Base-by-base conservation (phyloP, 2,797 vertebrate species). In the Coracias cyanogaster region DNA sequence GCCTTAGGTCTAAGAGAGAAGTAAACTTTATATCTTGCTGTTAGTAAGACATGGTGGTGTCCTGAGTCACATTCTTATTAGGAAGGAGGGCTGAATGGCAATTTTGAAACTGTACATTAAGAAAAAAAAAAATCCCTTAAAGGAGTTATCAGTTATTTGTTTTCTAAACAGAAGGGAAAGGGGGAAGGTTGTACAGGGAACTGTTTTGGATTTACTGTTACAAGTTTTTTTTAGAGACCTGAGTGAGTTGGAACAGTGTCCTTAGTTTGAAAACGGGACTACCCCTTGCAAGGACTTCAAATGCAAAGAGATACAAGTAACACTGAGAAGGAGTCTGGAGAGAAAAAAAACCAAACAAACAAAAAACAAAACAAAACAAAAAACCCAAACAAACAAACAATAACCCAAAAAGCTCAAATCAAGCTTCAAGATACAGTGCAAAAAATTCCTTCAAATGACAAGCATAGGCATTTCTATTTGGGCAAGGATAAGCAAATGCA, bases 391-490 rank as follows among this genome's bases (percentile, higher is more conserved):
- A 51, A 28, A 24, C 21, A n/a, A n/a, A 8, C 20, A 22, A 24
- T 37, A 37, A 37, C 37, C 37, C 37, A 37, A 35, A 15, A 41
- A 51, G 10, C 7, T 2, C 26, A 35, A 33, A 37, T 37, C 37
- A 22, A 8, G 2, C 15, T 58, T 83, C 43, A 66, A 88, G 57
- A 48, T 8, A 20, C 16, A 66, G 35, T 22, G 24, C 5, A 77
- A 82, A 49, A 74, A 76, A 46, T 41, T 65, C 35, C 29, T 64
- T 70, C 21, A 52, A 55, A 37, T 39, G 11, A 17, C 28, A 67
- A 70, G 8, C 33, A 45, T 3, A 5, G 18, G 12, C 2, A 0
- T 0, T 7, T 70, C 29, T 33, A 17, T 45, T 69, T 62, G 35
- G 15, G 8, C 22, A 82, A 69, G 29, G n/a, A 55, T 10, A 43